Base-by-base conservation (phyloP, 1,140 invertebrate species). In the Eriocheir sinensis region DNA sequence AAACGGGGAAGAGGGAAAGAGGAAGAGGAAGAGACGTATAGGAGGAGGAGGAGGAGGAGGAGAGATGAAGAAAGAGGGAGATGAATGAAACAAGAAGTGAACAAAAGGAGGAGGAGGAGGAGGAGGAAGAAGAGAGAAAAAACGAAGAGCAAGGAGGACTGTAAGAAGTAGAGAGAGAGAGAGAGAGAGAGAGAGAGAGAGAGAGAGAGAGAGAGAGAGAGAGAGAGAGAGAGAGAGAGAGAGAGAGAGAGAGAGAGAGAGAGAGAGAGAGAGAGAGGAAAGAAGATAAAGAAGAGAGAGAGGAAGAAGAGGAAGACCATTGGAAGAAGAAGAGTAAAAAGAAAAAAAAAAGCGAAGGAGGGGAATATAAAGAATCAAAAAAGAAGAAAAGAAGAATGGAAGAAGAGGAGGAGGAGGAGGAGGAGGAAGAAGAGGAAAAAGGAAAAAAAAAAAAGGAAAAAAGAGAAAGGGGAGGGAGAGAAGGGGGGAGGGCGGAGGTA, bases 141-240 rank as follows among this genome's bases (percentile, higher is more conserved):
- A n/a, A n/a, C n/a, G n/a, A n/a, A n/a, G n/a, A n/a, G n/a, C n/a
- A n/a, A n/a, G n/a, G n/a, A n/a, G n/a, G n/a, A n/a, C n/a, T n/a
- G n/a, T n/a, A n/a, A 85, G 81, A 85, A 34, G 36, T 30, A 85
- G 81, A 85, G 81, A 83, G 81, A 83, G 81, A 83, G 81, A 83
- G 81, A 83, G 81, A 83, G 81, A 83, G 81, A 83, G 81, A 60
- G 53, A 60, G 53, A 60, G 53, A 60, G 53, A 60, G 53, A 60
- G 53, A 60, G 53, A 60, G 53, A 60, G 53, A 60, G 53, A 60
- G 53, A 60, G 53, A 60, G 53, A 60, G 53, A 60, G 53, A 60
- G 53, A 60, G 53, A 60, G 53, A 60, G 53, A 9, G 17, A 60
- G 44, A 48, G 44, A 48, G 44, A 48, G 44, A 15, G 4, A 48